Percentiles rank a stretch among this genome's conserved stretches.
phyloP scores from a whole-genome alignment of 2,888 invertebrate species.

The Rhorus exstirpatorius region DNA sequence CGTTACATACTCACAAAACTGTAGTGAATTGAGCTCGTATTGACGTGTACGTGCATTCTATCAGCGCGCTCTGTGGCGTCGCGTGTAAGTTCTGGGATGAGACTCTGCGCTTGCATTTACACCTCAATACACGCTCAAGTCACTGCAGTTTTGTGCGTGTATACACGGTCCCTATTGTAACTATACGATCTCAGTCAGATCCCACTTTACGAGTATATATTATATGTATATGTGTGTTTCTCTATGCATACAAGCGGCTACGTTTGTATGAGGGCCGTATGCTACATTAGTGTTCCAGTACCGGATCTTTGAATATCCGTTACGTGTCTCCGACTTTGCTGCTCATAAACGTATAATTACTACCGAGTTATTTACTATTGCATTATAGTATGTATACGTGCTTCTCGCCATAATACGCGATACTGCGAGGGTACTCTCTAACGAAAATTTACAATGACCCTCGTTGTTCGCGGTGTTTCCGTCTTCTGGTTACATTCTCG shows the following conservation, averaged over 20 bases:
- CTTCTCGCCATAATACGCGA: slow-evolving; percentile 30
- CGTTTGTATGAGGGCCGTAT: neutral
- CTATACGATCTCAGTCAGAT: slow-evolving; percentile 30
- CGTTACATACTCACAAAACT: too few relatives aligned
- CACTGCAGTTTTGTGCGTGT: too few relatives aligned
- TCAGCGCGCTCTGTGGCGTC: too few relatives aligned
- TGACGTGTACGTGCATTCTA: too few relatives aligned
- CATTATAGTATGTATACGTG: slow-evolving; percentile 48
- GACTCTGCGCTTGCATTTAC: too few relatives aligned
- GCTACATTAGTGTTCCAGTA: neutral
- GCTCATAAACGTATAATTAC: slow-evolving; percentile 10
- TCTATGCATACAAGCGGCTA: neutral
- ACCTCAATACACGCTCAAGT: too few relatives aligned
- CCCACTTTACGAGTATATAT: slow-evolving; percentile 1
- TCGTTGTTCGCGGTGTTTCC: slow-evolving; percentile 20
- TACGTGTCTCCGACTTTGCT: slow-evolving; percentile 40
- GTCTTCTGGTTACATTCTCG: slow-evolving; percentile 36
- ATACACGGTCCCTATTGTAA: too few relatives aligned
- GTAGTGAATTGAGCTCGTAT: too few relatives aligned
- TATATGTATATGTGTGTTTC: slow-evolving; percentile 12
- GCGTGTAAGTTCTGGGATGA: too few relatives aligned
- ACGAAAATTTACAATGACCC: slow-evolving; percentile 55
- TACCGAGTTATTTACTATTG: slow-evolving; percentile 44
- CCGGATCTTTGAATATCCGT: slow-evolving; percentile 22
- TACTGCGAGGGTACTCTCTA: slow-evolving; percentile 15